Conservation (phyloP, 2,888 invertebrate species). For the Penaeus monodon region DNA sequence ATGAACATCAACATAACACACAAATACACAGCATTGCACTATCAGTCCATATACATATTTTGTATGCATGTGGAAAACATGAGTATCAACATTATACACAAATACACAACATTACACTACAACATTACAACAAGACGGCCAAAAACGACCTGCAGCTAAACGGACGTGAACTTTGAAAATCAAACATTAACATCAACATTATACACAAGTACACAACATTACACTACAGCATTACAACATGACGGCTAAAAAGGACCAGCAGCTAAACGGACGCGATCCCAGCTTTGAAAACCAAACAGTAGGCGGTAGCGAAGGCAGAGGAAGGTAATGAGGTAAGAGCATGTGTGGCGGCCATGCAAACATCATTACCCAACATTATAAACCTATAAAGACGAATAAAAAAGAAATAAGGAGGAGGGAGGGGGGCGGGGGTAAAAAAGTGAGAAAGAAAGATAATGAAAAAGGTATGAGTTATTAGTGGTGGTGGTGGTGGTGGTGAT, state of each 20-base stretch:
- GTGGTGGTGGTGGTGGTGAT: no score
- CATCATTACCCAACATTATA: no score
- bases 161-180: neutral
- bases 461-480: neutral
- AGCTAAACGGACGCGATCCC: neutral
- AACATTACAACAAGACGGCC: neutral
- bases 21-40: no score
- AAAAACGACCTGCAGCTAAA: neutral
- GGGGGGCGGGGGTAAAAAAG: neutral
- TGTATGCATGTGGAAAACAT: no score
- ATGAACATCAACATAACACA: no score
- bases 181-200: neutral
- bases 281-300: neutral
- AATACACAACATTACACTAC: no score
- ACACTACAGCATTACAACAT: no score
- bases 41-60: no score
- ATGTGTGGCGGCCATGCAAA: no score
- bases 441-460: neutral
- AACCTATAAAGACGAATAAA: neutral
- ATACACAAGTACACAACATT: no score
- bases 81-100: no score
- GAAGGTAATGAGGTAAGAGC: neutral
- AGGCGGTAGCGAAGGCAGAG: neutral
- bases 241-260: neutral
- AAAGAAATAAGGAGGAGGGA: neutral